phyloP scores from a whole-genome alignment of 2,888 invertebrate species.

The Parnassius glacialis region DNA sequence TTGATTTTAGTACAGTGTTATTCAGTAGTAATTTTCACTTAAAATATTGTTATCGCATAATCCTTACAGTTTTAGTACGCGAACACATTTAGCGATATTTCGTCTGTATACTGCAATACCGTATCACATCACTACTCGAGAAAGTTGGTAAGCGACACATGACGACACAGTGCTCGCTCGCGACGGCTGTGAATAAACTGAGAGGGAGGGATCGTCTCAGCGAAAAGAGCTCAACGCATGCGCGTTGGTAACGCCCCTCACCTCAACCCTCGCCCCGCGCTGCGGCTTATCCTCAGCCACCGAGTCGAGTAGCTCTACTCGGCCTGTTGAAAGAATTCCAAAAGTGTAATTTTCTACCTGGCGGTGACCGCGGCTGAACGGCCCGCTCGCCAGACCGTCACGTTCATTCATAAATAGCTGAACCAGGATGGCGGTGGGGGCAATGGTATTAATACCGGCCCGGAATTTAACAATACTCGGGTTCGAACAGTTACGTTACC shows the following conservation, averaged over 20 bases:
- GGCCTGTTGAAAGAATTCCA: constrained; percentile 75
- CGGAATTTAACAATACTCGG: constrained; percentile 41
- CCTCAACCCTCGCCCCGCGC: constrained; percentile 71
- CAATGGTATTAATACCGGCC: constrained; percentile 50
- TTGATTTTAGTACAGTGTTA: constrained; percentile 55
- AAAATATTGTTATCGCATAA: constrained; percentile 15
- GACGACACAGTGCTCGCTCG: constrained; percentile 79
- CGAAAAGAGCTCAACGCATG: constrained; percentile 72
- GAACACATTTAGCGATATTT: constrained; percentile 46
- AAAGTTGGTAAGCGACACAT: constrained; percentile 81
- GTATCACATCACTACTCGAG: constrained; percentile 80
- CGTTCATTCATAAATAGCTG: constrained; percentile 81
- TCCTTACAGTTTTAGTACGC: constrained; percentile 29
- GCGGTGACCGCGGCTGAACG: constrained; percentile 65
- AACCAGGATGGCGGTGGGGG: constrained; percentile 48
- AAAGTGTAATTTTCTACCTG: constrained; percentile 80
- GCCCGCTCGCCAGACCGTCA: constrained; percentile 67
- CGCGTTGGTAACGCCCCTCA: constrained; percentile 69
- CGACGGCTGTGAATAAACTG: constrained; percentile 71
- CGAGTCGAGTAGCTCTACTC: constrained; percentile 71
- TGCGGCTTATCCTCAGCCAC: constrained; percentile 75
- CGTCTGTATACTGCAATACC: constrained; percentile 60
- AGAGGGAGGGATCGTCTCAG: constrained; percentile 72
- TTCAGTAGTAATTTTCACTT: constrained; percentile 36
- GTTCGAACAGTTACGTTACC: constrained; percentile 41